phyloP scores from a whole-genome alignment of 2,797 vertebrate genomes.

The Prionace glauca region DNA sequence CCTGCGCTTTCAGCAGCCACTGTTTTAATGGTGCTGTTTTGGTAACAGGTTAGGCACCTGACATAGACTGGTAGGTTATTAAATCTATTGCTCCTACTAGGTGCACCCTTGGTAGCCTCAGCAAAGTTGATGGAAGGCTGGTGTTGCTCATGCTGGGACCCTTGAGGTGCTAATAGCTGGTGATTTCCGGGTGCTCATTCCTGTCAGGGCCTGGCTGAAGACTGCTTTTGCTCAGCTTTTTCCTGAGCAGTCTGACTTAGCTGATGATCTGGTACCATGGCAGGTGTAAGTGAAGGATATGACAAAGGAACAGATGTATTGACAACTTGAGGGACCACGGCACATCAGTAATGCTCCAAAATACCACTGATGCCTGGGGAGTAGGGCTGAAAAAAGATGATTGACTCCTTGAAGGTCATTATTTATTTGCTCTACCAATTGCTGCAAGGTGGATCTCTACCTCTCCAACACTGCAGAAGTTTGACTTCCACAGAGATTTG shows the following conservation, averaged over 20 bases:
- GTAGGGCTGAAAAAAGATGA: not conserved
- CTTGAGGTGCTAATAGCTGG: not conserved
- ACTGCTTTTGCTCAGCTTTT: too few relatives aligned
- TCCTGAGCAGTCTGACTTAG: not conserved
- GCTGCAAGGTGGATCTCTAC: not conserved
- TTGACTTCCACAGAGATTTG: not conserved
- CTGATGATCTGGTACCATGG: not conserved
- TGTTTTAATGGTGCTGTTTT: too few relatives aligned
- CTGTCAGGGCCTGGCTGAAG: too few relatives aligned
- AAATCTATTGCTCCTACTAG: not conserved
- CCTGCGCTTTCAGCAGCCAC: too few relatives aligned
- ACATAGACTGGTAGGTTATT: not conserved
- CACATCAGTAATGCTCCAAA: not conserved
- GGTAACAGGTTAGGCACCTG: too few relatives aligned
- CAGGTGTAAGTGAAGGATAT: not conserved
- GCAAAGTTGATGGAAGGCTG: not conserved
- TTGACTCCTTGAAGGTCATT: not conserved
- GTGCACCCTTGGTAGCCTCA: not conserved
- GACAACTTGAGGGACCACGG: not conserved
- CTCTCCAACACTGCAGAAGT: not conserved
- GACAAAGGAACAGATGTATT: not conserved
- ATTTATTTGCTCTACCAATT: not conserved
- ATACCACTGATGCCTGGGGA: too few relatives aligned
- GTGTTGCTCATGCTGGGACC: not conserved
- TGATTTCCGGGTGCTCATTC: not conserved